Evolutionary conservation across 2,113 vertebrate species (phyloP), one percentile per base, ranked within the genome.

Genomic region (Microtus oregoni): DNA sequence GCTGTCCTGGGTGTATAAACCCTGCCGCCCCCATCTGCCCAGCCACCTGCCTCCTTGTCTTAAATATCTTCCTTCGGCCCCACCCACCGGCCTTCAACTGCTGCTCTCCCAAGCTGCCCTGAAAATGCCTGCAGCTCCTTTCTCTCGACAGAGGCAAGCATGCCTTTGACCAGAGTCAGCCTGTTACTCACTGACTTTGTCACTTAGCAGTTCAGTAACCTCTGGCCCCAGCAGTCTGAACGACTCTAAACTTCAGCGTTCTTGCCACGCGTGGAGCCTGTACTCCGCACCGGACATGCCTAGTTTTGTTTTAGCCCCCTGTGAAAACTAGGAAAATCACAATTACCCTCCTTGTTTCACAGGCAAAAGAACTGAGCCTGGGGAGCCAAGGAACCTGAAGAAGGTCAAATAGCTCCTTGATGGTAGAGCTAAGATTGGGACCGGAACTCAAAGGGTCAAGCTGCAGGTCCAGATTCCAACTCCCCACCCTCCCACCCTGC

Each of bases 31-130:
- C 93, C 94, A 96, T 97, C 97, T 97, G 97, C 94, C 87, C 78
- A 67, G 92, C 97, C 97, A 97, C 97, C 97, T 97, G 97, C 97
- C 88, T 93, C 89, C 95, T 70, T 13, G 50, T 95, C 92, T 92
- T 93, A 97, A 97, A 96, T 97, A 96, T 87, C 95, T 91, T 81
- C 78, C 86, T 65, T 89, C 19, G 26, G 68, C 67, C 76, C 85
- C 89, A 86, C 88, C 94, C 94, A 55, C 92, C 52, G 58, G 87
- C 78, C 58, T 79, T 88, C 90, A 87, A 90, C n/a, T 28, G 94
- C 79, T 44, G 58, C 6, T 89, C 58, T 28, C n/a, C 30, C 19
- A 52, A 50, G 82, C 75, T 35, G 26, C 76, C 61, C 24, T 19
- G 76, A 70, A 81, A 75, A 73, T 3, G 78, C 81, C 22, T 6